Percentiles rank a stretch among this genome's conserved stretches.
Conservation (phyloP, 1,140 invertebrate species). For the Hypsibius dujardini region DNA sequence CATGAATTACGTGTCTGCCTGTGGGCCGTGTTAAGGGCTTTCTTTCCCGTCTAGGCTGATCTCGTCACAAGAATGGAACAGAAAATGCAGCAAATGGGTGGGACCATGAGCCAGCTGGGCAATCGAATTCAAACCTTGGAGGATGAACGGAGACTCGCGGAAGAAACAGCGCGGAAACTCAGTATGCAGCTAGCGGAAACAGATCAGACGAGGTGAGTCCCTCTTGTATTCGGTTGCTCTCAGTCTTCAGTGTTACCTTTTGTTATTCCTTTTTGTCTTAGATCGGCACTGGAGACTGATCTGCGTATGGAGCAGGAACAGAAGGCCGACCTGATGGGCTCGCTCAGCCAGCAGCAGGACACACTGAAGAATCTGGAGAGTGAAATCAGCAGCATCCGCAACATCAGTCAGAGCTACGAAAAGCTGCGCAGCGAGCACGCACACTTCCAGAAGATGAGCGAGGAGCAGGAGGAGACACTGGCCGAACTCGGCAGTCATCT, state of each 20-base stretch:
- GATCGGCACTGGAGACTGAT: slow-evolving; percentile 54
- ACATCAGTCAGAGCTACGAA: slow-evolving; percentile 35
- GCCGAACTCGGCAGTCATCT: slow-evolving; percentile 80
- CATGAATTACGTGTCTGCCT: too few species aligned
- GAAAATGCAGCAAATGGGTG: slow-evolving; percentile 15
- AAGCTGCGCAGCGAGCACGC: slow-evolving; percentile 59
- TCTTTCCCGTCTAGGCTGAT: not conserved
- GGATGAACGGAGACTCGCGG: slow-evolving; percentile 26
- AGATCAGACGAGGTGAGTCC: slow-evolving; percentile 31
- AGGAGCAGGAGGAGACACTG: slow-evolving; percentile 74
- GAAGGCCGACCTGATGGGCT: slow-evolving; percentile 62
- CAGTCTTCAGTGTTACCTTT: not conserved
- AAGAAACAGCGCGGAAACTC: slow-evolving; percentile 41
- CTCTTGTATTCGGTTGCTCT: slow-evolving; percentile 1
- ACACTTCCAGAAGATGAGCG: slow-evolving; percentile 44
- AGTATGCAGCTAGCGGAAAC: slow-evolving; percentile 43
- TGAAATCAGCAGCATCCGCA: slow-evolving; percentile 39
- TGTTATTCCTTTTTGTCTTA: slow-evolving; percentile 27
- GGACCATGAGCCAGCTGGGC: not conserved
- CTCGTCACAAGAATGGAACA: slow-evolving; percentile 7
- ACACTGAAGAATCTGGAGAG: slow-evolving; percentile 53
- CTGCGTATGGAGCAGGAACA: slow-evolving; percentile 76
- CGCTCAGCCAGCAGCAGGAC: slow-evolving; percentile 55
- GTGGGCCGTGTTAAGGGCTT: not conserved
- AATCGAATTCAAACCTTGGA: not conserved